Percentiles rank a stretch among this genome's conserved stretches.
Evolutionary conservation across 2,797 vertebrate genomes (phyloP).

Genomic region (Sarcoramphus papa): DNA sequence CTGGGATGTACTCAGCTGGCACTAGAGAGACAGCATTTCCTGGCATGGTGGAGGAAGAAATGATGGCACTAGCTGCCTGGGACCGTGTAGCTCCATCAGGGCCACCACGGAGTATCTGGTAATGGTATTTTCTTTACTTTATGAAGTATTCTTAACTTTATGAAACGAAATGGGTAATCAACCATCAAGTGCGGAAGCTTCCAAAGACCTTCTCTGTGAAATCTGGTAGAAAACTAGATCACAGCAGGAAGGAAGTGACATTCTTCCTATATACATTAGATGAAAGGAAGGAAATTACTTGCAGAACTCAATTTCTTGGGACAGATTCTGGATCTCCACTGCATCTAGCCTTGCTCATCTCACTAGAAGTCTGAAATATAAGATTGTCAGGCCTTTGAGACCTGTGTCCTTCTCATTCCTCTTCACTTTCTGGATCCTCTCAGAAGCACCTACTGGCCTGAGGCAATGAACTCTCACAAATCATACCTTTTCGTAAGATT

Average conservation of each 20-base stretch:
- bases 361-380: background rate
- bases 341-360: background rate
- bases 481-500: background rate
- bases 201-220: background rate
- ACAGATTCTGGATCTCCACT: background rate
- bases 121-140: background rate
- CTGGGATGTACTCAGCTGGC: background rate
- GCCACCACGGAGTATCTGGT: background rate
- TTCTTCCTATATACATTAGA: background rate
- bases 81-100: background rate
- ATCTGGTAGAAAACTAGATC: background rate
- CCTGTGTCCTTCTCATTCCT: background rate
- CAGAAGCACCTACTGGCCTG: background rate
- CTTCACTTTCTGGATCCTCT: background rate
- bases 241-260: background rate
- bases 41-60: background rate
- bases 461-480: background rate
- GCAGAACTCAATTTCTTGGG: background rate
- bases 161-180: background rate
- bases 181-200: background rate
- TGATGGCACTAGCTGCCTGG: background rate
- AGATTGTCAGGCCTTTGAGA: background rate
- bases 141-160: background rate
- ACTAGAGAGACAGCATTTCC: background rate
- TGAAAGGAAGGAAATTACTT: background rate